phyloP scores from a whole-genome alignment of 2,797 vertebrate genomes.

The Salarias fasciatus region DNA sequence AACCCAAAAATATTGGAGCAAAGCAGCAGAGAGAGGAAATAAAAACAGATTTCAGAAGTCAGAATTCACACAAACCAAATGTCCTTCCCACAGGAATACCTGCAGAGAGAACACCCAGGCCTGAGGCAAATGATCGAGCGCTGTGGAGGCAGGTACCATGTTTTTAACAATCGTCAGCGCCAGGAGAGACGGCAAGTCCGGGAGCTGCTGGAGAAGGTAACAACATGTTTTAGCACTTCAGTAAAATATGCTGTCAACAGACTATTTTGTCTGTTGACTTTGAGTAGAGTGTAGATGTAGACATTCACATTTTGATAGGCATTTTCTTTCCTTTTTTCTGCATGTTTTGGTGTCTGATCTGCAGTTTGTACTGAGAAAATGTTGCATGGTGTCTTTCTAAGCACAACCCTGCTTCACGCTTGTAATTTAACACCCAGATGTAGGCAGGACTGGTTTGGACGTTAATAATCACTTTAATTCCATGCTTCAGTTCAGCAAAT shows the following conservation, averaged over 20 bases:
- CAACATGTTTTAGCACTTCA: conserved; percentile 4
- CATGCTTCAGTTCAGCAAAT: too few species aligned
- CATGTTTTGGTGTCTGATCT: neutral
- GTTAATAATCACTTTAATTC: neutral
- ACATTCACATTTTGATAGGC: neutral
- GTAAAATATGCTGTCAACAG: neutral
- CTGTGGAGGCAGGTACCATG: conserved; percentile 75
- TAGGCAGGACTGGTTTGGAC: conserved; percentile 24
- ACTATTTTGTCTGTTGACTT: neutral
- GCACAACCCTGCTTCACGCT: conserved; percentile 25
- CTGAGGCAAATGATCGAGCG: conserved; percentile 70
- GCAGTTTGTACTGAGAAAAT: neutral
- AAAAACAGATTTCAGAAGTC: neutral
- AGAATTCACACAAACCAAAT: neutral
- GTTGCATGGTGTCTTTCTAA: conserved; percentile 8
- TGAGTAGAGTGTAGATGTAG: too few species aligned
- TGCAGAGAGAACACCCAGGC: conserved; percentile 63
- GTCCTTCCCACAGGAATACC: conserved; percentile 63
- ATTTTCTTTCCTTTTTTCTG: neutral
- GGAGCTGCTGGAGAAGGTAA: conserved; percentile 79
- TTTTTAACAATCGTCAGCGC: conserved; percentile 78
- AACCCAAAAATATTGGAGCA: neutral
- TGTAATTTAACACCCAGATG: conserved; percentile 1
- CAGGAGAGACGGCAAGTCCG: conserved; percentile 77
- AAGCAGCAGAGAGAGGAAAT: neutral